phyloP scores from a whole-genome alignment of 1,140 invertebrate species.

The Eulimnadia texana region DNA sequence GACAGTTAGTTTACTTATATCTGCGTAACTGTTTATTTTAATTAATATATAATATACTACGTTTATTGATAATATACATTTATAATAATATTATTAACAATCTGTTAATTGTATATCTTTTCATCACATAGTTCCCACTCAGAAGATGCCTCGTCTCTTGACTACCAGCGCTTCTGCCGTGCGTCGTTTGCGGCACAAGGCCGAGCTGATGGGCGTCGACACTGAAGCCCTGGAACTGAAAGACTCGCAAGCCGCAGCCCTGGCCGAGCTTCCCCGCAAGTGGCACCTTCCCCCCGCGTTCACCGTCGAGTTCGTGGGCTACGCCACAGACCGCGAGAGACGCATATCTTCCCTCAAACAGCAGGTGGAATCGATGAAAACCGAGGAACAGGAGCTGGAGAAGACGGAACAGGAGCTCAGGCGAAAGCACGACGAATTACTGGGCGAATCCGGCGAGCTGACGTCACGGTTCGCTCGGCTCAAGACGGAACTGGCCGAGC shows the following conservation, averaged over 20 bases:
- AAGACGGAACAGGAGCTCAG: neutral
- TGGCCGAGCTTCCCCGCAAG: conserved; percentile 74
- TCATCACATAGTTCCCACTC: conserved; percentile 12
- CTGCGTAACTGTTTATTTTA: no score
- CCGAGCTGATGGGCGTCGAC: conserved; percentile 78
- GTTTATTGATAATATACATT: no score
- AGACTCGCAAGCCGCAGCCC: conserved; percentile 57
- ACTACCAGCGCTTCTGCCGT: conserved; percentile 82
- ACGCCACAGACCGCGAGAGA: conserved; percentile 73
- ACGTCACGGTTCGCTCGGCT: neutral
- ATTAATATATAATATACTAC: no score
- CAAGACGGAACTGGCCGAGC: neutral
- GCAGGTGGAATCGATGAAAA: conserved; percentile 17
- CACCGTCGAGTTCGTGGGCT: conserved; percentile 81
- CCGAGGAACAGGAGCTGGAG: neutral
- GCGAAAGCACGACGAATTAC: neutral
- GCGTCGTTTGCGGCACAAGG: conserved; percentile 64
- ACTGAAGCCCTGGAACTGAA: conserved; percentile 58
- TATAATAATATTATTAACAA: neutral
- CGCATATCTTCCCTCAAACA: conserved; percentile 34
- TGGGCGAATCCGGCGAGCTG: neutral
- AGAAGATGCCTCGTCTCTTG: conserved; percentile 74
- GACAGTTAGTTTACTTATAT: no score
- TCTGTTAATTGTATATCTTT: neutral
- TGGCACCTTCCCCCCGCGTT: conserved; percentile 85